These are phyloP conservation scores for Actenoides hombroni DNA, from an alignment of 2,113 vertebrate species.

Conservation along the genomic window DNA sequence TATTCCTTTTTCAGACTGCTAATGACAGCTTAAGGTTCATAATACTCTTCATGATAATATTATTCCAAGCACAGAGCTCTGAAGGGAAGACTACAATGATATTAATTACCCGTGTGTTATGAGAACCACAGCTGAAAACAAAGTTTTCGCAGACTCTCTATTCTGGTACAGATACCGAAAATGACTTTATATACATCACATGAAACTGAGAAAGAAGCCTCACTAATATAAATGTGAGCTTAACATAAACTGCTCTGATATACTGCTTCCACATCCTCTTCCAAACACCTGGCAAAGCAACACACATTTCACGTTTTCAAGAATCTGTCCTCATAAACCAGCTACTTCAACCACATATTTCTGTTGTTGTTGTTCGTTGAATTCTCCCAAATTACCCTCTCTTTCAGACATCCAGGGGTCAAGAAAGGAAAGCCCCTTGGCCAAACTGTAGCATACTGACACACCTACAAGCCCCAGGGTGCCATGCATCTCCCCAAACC, in stretches of 20 bases:
- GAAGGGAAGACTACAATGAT: not conserved
- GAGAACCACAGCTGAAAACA: constrained; percentile 7
- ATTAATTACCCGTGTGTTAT: not conserved
- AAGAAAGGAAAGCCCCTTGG: not conserved
- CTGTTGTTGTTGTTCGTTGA: not conserved
- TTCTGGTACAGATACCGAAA: constrained; percentile 45
- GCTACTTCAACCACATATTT: not conserved
- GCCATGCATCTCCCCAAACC: not conserved
- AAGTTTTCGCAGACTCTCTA: not conserved
- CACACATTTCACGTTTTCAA: not conserved
- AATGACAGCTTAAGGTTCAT: not conserved
- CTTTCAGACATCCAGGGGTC: not conserved
- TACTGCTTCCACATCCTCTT: constrained; percentile 4
- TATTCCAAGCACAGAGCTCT: not conserved
- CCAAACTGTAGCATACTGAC: not conserved
- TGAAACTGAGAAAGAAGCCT: constrained; percentile 60
- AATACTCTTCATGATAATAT: not conserved
- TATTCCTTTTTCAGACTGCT: too few species aligned
- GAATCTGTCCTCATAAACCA: not conserved
- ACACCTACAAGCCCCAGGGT: not conserved
- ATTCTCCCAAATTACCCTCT: not conserved
- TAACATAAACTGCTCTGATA: not conserved
- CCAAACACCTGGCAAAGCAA: constrained; percentile 44
- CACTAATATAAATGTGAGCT: not conserved
- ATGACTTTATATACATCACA: not conserved